A percentile compares a stretch with the other conserved stretches of the same genome.
phyloP scores from a whole-genome alignment of 2,113 vertebrate species.

The Phocoena phocoena region DNA sequence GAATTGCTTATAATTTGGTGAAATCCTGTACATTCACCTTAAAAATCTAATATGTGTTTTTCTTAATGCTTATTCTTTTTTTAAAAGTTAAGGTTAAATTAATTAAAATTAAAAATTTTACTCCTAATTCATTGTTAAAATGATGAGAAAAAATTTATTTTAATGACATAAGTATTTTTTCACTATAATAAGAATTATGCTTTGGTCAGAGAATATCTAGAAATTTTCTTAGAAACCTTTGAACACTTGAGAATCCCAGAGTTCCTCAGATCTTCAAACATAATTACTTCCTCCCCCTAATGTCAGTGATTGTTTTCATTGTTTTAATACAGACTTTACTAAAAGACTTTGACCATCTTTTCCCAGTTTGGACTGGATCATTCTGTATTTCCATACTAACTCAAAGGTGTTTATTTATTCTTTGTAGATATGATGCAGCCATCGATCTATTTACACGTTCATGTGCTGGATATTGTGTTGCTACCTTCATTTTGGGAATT shows the following conservation, averaged over 20 bases:
- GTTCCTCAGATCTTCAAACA: not conserved
- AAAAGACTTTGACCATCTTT: not conserved
- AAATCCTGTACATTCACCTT: not conserved
- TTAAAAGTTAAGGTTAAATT: not conserved
- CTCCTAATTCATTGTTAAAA: conserved; percentile 21
- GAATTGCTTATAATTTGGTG: conserved; percentile 19
- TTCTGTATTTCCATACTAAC: not conserved
- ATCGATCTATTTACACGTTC: conserved; percentile 98
- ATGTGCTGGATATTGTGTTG: conserved; percentile 98
- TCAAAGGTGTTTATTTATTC: conserved; percentile 21
- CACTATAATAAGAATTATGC: not conserved
- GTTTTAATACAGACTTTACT: not conserved
- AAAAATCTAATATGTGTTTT: not conserved
- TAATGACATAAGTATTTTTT: conserved; percentile 41
- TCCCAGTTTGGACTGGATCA: not conserved
- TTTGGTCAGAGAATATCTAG: conserved; percentile 30
- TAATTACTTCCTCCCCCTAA: not conserved
- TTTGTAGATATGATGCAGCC: conserved; percentile 94
- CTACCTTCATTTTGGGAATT: conserved; percentile 98
- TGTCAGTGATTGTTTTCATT: not conserved
- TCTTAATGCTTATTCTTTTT: not conserved
- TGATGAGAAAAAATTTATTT: not conserved
- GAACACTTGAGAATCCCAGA: conserved; percentile 9
- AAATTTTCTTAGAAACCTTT: conserved; percentile 36
- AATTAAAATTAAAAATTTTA: not conserved